Evolutionary conservation across 2,113 vertebrate species (phyloP).

Genomic region (Argyrosomus japonicus): DNA sequence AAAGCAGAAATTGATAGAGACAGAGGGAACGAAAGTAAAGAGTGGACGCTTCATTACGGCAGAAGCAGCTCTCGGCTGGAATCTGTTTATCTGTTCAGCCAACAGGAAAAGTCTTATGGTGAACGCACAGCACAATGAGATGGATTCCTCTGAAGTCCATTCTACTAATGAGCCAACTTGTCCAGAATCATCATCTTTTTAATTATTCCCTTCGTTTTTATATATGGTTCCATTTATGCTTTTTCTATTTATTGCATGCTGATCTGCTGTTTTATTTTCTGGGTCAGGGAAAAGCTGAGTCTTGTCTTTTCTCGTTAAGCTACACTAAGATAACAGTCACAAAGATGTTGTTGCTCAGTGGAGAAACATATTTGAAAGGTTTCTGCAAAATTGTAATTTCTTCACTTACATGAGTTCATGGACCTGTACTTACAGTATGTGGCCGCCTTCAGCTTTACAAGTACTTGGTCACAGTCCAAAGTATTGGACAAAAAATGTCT

Average conservation of each 20-base stretch:
- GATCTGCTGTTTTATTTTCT: constrained; percentile 67
- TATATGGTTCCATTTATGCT: constrained; percentile 60
- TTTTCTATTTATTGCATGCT: constrained; percentile 67
- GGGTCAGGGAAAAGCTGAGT: constrained; percentile 75
- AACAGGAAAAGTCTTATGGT: constrained; percentile 68
- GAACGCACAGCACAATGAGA: constrained; percentile 50
- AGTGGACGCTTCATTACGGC: constrained; percentile 53
- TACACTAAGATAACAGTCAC: constrained; percentile 41
- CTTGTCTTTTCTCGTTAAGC: constrained; percentile 67
- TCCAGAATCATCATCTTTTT: constrained; percentile 75
- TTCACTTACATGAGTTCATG: constrained; percentile 2
- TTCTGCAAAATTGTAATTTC: constrained; percentile 14
- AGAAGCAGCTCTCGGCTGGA: constrained; percentile 55
- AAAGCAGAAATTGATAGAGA: constrained; percentile 54
- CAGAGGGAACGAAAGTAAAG: constrained; percentile 37
- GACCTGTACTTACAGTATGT: background rate
- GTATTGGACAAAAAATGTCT: background rate
- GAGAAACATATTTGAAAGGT: constrained; percentile 17
- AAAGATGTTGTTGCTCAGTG: constrained; percentile 19
- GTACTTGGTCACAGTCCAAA: background rate
- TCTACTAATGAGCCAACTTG: constrained; percentile 74
- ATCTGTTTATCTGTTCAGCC: constrained; percentile 59
- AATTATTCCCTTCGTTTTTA: constrained; percentile 71
- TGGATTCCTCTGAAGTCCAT: constrained; percentile 56
- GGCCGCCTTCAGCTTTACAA: background rate